phyloP scores from a whole-genome alignment of 1,140 invertebrate species.

The Eumaeus atala region DNA sequence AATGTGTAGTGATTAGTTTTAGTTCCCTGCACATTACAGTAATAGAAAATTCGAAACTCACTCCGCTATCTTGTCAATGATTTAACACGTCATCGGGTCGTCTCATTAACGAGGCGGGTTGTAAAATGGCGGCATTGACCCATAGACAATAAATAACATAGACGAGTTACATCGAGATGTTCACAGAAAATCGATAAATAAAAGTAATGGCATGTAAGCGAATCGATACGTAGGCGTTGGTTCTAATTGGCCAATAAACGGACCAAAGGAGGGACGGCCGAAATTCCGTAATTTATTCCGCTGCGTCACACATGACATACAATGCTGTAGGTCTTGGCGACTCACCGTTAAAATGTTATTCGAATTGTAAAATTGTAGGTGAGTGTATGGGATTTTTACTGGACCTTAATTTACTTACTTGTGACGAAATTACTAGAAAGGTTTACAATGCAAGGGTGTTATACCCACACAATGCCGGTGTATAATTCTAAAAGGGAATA shows the following conservation, averaged over 20 bases:
- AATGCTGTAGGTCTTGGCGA: constrained; percentile 23
- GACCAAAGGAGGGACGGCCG: constrained; percentile 22
- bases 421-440: no score
- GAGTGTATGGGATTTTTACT: neutral
- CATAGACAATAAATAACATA: constrained; percentile 33
- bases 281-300: constrained; percentile 24
- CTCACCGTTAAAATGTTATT: no score
- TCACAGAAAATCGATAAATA: constrained; percentile 39
- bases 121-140: constrained; percentile 29
- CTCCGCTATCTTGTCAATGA: constrained; percentile 26
- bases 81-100: constrained; percentile 35
- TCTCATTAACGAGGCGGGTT: constrained; percentile 34
- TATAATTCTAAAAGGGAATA: no score
- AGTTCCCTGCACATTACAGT: neutral
- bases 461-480: no score
- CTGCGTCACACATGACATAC: constrained; percentile 16
- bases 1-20: neutral
- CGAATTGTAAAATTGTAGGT: neutral
- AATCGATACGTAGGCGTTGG: constrained; percentile 44
- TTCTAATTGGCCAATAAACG: constrained; percentile 57
- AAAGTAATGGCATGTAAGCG: constrained; percentile 29
- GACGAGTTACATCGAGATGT: constrained; percentile 26
- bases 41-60: constrained; percentile 18
- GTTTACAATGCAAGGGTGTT: no score
- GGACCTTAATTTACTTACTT: no score